Percentiles rank a stretch among this genome's conserved stretches.
phyloP scores from a whole-genome alignment of 2,113 vertebrate species.

The Dicrurus megarhynchus region DNA sequence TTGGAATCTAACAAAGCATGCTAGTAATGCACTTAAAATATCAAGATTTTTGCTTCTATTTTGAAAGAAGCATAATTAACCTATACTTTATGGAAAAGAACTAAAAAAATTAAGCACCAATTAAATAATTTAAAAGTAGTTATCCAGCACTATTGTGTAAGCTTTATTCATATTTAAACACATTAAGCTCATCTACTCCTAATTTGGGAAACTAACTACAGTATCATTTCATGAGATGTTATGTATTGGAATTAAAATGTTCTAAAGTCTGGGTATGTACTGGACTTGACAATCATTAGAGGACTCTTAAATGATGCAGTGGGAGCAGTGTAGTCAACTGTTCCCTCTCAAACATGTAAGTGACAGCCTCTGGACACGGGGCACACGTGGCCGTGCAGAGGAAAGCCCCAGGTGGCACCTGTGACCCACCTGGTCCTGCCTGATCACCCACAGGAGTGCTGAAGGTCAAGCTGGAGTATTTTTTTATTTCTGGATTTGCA shows the following conservation, averaged over 20 bases:
- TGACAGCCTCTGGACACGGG: not conserved
- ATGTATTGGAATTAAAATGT: not conserved
- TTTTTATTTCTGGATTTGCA: not conserved
- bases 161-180: slow-evolving; percentile 37
- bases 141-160: not conserved
- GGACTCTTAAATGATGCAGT: not conserved
- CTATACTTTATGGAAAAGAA: slow-evolving; percentile 3
- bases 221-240: not conserved
- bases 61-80: slow-evolving; percentile 43
- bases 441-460: not conserved
- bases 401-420: not conserved
- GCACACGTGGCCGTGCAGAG: accelerated
- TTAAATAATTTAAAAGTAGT: slow-evolving; percentile 37
- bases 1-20: slow-evolving; percentile 53
- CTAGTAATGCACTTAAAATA: slow-evolving; percentile 49
- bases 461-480: not conserved
- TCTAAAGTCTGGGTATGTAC: not conserved
- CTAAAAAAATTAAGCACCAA: not conserved
- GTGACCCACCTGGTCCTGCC: not conserved
- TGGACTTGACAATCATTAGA: not conserved
- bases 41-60: slow-evolving; percentile 26
- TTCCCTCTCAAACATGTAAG: not conserved
- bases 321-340: not conserved
- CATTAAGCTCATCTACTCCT: not conserved
- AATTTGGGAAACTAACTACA: slow-evolving; percentile 1